Evolutionary conservation across 2,113 vertebrate genomes (phyloP), one percentile per base, ranked within the genome.

Genomic region (Gasterosteus nipponicus): DNA sequence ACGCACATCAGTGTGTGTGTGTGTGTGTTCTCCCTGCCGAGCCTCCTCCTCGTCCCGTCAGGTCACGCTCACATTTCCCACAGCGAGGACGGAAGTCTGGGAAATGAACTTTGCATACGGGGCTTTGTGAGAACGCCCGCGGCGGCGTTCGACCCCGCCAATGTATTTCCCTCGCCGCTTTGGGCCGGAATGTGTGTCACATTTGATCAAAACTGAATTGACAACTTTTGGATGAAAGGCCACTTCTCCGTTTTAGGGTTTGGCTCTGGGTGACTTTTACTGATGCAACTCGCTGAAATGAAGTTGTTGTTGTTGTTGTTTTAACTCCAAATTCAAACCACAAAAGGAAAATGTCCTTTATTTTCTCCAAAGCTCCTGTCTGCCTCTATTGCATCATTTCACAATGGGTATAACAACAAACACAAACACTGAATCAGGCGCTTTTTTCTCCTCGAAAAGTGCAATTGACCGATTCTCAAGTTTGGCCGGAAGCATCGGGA

Each of bases 261-360:
- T 64, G 77, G 75, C 84, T 89, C 83, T 89, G 61, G 26, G 78
- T 70, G 67, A 62, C 60, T 86, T 69, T 73, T 69, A 31, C 77
- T 92, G 91, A 92, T 84, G 90, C 88, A 91, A 91, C 79, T 39
- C 60, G 58, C 84, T 83, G 90, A 92, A 89, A 92, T 54, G 10
- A 69, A 68, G 22, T 26, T 26, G 64, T 74, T 82, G 78, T 90
- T 84, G 75, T 91, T 86, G 79, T 86, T 90, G 76, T 88, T 82
- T 88, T 64, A 78, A 84, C 84, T 80, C 75, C n/a, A n/a, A 81
- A 81, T 81, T 84, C 76, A 62, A 56, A 72, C 42, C 73, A 64
- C 69, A 75, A 57, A 80, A 72, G 73, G 69, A 47, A 81, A 44
- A 41, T 42, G 16, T 10, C 31, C 5, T 63, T 67, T 74, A 68